These are phyloP conservation scores for Geophilus truncorum DNA, from an alignment of 2,888 invertebrate genomes.

Conservation along the genomic window DNA sequence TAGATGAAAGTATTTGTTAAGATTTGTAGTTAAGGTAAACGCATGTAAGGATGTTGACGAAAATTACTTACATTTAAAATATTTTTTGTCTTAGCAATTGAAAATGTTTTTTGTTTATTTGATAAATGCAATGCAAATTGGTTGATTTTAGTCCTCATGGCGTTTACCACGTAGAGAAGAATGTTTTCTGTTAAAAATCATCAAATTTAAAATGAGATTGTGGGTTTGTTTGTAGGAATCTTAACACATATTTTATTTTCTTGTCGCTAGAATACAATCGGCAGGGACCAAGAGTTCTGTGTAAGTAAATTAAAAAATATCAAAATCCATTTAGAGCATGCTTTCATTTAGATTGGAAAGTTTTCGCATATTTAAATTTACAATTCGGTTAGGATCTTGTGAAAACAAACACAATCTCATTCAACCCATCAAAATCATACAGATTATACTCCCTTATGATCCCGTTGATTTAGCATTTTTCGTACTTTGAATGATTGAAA, in stretches of 20 bases:
- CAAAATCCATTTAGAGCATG: conserved; percentile 10
- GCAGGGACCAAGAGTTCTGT: conserved; percentile 38
- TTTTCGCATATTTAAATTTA: background rate
- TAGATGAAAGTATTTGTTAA: background rate
- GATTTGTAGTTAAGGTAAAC: background rate
- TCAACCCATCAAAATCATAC: background rate
- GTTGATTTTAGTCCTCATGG: background rate
- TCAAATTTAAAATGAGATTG: conserved; percentile 10
- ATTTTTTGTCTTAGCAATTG: background rate
- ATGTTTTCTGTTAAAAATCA: background rate
- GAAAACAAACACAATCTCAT: background rate
- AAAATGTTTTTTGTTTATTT: background rate
- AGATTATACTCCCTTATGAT: background rate
- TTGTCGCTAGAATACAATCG: conserved; percentile 36
- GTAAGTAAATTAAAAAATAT: conserved; percentile 35
- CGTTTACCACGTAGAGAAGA: background rate
- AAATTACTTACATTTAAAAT: background rate
- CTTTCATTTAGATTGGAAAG: background rate
- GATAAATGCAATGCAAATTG: background rate
- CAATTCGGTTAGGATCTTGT: background rate
- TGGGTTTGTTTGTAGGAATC: conserved; percentile 28
- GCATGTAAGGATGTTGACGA: background rate
- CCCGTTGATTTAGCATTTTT: too few species aligned
- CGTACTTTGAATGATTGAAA: background rate
- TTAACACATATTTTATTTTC: conserved; percentile 34